These are phyloP conservation scores for human (Homo sapiens) DNA, from an alignment of 2,113 vertebrate species.

Conservation along the genomic window GRCh38 chr15:23658001-23658500, in stretches of 20 bases:
- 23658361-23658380: not conserved
- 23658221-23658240: not conserved
- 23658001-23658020: not conserved
- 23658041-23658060: not conserved
- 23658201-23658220: not conserved
- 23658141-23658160: not conserved
- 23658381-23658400: not conserved
- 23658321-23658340: not conserved
- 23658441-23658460: not conserved
- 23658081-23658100: not conserved
- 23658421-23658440: not conserved
- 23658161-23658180: not conserved
- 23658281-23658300: no score
- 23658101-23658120: not conserved
- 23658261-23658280: not conserved
- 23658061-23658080: not conserved
- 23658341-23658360: not conserved
- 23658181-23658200: not conserved
- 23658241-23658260: not conserved
- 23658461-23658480: not conserved
- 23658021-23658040: not conserved
- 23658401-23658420: not conserved
- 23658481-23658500: not conserved
- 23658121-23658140: not conserved
- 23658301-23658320: not conserved